These are phyloP conservation scores for Dicaeum eximium DNA, from an alignment of 2,113 vertebrate species.

Conservation along the genomic window DNA sequence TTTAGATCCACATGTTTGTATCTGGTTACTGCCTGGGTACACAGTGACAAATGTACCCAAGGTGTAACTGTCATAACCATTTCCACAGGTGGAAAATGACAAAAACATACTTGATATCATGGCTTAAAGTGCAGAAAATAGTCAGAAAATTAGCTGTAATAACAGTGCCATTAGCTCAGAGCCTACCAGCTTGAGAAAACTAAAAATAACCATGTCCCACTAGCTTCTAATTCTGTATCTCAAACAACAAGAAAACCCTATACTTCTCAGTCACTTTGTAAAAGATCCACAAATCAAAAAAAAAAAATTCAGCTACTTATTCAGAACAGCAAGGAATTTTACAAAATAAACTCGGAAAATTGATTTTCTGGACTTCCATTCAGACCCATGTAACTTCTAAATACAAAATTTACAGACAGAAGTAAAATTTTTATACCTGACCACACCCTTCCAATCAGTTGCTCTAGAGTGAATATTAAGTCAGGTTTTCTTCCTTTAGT, in stretches of 20 bases:
- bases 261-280: neutral
- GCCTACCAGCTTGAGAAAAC: neutral
- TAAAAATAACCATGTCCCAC: neutral
- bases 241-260: neutral
- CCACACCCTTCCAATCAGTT: neutral
- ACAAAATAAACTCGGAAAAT: neutral
- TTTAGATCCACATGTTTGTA: neutral
- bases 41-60: neutral
- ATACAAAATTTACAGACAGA: neutral
- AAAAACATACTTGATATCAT: neutral
- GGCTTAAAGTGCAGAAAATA: conserved; percentile 46
- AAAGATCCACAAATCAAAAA: neutral
- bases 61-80: neutral
- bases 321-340: neutral
- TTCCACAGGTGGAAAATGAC: neutral
- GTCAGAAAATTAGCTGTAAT: conserved; percentile 3
- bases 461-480: neutral
- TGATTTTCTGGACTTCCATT: neutral
- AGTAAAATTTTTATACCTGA: neutral
- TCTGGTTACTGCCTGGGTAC: neutral
- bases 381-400: neutral
- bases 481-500: neutral
- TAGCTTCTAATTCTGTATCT: neutral
- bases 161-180: neutral
- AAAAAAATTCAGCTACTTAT: neutral